Conservation (phyloP, 2,888 invertebrate genomes). For the Drymonia ruficornis region DNA sequence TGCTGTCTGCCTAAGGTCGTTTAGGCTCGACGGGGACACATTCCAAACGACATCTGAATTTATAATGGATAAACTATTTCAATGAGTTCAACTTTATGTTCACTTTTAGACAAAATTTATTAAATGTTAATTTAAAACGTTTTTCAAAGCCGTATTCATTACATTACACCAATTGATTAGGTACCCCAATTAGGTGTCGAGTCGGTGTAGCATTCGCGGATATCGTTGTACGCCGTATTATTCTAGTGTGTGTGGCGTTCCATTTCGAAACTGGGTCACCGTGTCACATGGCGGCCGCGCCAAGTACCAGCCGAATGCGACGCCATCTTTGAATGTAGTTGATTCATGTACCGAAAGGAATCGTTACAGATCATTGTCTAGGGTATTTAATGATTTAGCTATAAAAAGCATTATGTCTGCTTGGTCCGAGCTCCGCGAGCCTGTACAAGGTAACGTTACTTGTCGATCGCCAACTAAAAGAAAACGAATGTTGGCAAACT, state of each 20-base stretch:
- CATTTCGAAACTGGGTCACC: conserved; percentile 83
- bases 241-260: conserved; percentile 77
- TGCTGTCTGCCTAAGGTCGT: conserved; percentile 36
- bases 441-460: conserved; percentile 41
- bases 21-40: conserved; percentile 11
- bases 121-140: conserved; percentile 9
- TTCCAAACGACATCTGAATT: conserved; percentile 6
- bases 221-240: conserved; percentile 62
- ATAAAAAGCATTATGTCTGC: conserved; percentile 11
- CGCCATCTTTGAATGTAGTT: conserved; percentile 79
- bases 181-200: conserved; percentile 54
- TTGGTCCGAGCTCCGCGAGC: conserved; percentile 16
- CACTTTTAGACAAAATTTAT: neutral
- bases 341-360: conserved; percentile 59
- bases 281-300: conserved; percentile 79
- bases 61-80: neutral
- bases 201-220: conserved; percentile 54
- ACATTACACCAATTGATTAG: conserved; percentile 43
- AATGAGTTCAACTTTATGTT: neutral
- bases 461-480: conserved; percentile 47
- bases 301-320: conserved; percentile 70
- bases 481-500: conserved; percentile 68
- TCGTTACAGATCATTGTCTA: conserved; percentile 32
- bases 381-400: conserved; percentile 5
- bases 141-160: conserved; percentile 24